phyloP scores from a whole-genome alignment of 2,888 invertebrate genomes.

The Clepsis dumicolana region DNA sequence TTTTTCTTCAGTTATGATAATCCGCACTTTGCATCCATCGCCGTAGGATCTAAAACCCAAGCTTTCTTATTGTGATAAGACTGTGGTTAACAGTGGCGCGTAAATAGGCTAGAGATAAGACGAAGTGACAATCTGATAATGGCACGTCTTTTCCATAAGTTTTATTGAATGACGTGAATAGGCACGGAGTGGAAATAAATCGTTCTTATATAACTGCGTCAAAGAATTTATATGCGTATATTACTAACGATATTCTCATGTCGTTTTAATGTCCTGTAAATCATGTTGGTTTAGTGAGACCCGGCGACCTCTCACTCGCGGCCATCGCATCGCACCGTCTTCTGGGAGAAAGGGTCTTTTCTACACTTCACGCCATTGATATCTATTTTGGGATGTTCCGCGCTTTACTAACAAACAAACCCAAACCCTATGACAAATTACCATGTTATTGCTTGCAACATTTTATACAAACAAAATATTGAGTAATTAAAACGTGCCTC shows the following conservation, averaged over 20 bases:
- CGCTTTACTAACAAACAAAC: background rate
- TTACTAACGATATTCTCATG: constrained; percentile 8
- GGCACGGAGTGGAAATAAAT: background rate
- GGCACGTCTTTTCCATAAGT: background rate
- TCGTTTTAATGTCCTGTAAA: constrained; percentile 25
- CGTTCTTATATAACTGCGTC: constrained; percentile 5
- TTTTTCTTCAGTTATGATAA: background rate
- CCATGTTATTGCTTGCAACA: background rate
- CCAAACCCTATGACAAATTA: background rate
- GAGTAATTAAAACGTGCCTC: background rate
- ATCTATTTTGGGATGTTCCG: background rate
- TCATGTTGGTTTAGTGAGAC: constrained; percentile 19
- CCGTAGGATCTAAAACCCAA: background rate
- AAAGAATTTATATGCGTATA: constrained; percentile 4
- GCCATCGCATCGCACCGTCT: background rate
- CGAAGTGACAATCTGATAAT: background rate
- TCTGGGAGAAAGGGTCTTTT: background rate
- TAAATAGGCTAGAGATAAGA: background rate
- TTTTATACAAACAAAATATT: background rate
- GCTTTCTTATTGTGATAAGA: background rate
- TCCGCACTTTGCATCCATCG: background rate
- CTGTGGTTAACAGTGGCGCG: background rate
- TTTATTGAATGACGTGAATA: background rate
- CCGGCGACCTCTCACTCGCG: constrained; percentile 5
- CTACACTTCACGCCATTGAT: background rate